Conservation (phyloP, 2,888 invertebrate genomes). For the Elegia similella region DNA sequence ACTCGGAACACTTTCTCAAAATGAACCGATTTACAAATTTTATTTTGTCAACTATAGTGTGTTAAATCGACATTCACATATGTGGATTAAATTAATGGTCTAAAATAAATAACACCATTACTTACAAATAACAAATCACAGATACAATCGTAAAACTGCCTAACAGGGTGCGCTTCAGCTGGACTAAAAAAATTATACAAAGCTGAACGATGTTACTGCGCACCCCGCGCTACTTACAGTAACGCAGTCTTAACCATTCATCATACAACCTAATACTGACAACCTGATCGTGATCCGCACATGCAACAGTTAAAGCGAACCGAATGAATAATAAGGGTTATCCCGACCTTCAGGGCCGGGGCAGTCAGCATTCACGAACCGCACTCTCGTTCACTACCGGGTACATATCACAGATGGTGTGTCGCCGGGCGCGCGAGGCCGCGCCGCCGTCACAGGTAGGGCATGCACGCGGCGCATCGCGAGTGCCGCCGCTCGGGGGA, state of each 20-base stretch:
- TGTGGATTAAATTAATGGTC: slow-evolving; percentile 35
- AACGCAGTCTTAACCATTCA: slow-evolving; percentile 72
- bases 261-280: slow-evolving; percentile 59
- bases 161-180: slow-evolving; percentile 22
- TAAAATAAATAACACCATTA: slow-evolving; percentile 59
- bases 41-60: slow-evolving; percentile 3
- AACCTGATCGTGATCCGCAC: slow-evolving; percentile 21
- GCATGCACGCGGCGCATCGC: slow-evolving; percentile 73
- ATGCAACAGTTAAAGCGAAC: slow-evolving; percentile 21
- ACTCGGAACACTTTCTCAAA: slow-evolving; percentile 12
- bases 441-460: slow-evolving; percentile 64
- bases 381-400: slow-evolving; percentile 50
- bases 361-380: slow-evolving; percentile 59
- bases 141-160: slow-evolving; percentile 67
- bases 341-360: slow-evolving; percentile 44
- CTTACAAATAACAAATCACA: slow-evolving; percentile 76
- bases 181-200: not conserved
- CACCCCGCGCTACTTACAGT: slow-evolving; percentile 50
- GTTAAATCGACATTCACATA: slow-evolving; percentile 32
- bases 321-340: slow-evolving; percentile 46
- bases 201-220: not conserved
- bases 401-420: slow-evolving; percentile 71
- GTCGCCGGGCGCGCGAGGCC: slow-evolving; percentile 40
- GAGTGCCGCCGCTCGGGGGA: slow-evolving; percentile 62
- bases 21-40: not conserved